phyloP scores from a whole-genome alignment of 2,797 vertebrate genomes.

The Myotis planiceps region DNA sequence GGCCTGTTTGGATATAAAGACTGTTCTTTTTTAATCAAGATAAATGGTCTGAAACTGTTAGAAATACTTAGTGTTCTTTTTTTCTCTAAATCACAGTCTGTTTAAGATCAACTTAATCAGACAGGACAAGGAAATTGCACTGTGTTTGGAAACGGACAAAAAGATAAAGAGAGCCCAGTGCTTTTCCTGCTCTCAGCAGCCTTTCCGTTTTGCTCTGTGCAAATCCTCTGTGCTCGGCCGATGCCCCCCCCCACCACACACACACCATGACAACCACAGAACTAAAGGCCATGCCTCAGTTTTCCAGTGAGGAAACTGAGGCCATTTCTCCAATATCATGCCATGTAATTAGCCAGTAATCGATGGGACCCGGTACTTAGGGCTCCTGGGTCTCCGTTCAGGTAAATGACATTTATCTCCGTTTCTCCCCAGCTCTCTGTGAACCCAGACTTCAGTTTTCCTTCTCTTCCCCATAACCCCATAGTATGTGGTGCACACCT shows the following conservation, averaged over 20 bases:
- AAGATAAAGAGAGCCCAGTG: not conserved
- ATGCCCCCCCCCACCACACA: not conserved
- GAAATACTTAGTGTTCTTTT: constrained; percentile 82
- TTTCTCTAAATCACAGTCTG: constrained; percentile 79
- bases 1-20: constrained; percentile 54
- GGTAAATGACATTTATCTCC: not conserved
- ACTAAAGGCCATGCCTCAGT: not conserved
- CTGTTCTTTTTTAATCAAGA: constrained; percentile 83
- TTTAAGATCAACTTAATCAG: constrained; percentile 81
- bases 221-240: not conserved
- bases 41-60: constrained; percentile 83
- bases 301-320: not conserved
- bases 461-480: not conserved
- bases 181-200: rapidly evolving
- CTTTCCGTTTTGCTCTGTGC: not conserved
- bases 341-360: not conserved
- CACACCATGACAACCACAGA: not conserved
- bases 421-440: not conserved
- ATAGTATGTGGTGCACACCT: not conserved
- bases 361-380: not conserved
- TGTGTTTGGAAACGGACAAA: constrained; percentile 25
- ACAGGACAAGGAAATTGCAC: constrained; percentile 73
- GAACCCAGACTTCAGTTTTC: not conserved
- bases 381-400: not conserved
- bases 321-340: not conserved